These are phyloP conservation scores for Philopotamus ludificatus DNA, from an alignment of 1,140 invertebrate genomes.

Conservation along the genomic window DNA sequence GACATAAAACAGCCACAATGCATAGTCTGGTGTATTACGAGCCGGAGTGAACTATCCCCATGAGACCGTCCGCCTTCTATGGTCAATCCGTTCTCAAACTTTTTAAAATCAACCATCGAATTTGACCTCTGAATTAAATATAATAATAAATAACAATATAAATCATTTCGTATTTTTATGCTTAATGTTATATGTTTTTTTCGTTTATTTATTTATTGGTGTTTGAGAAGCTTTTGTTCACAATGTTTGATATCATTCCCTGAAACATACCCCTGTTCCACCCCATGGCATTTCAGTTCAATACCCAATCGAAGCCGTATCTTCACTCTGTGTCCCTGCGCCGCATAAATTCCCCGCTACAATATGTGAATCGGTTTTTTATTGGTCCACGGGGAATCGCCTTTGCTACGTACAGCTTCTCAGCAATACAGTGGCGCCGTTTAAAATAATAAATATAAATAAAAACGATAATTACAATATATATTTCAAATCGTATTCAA, in stretches of 20 bases:
- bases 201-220: too few species aligned
- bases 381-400: constrained; percentile 31
- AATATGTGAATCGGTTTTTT: constrained; percentile 43
- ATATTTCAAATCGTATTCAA: not conserved
- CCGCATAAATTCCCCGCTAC: constrained; percentile 35
- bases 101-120: not conserved
- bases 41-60: constrained; percentile 3
- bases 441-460: not conserved
- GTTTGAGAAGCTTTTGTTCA: constrained; percentile 6
- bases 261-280: not conserved
- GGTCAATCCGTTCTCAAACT: constrained; percentile 12
- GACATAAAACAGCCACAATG: constrained; percentile 29
- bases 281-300: constrained; percentile 8
- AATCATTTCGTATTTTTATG: not conserved
- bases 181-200: too few species aligned
- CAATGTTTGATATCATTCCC: not conserved
- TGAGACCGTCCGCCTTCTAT: not conserved
- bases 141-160: not conserved
- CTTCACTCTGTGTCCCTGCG: constrained; percentile 24
- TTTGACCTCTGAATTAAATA: not conserved
- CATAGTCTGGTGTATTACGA: not conserved
- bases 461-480: not conserved
- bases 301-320: constrained; percentile 29
- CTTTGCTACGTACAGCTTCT: not conserved
- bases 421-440: not conserved